Percentiles rank a stretch among this genome's conserved stretches.
Evolutionary conservation across 2,888 invertebrate genomes (phyloP).

Genomic region (Schrankia costaestrigalis): DNA sequence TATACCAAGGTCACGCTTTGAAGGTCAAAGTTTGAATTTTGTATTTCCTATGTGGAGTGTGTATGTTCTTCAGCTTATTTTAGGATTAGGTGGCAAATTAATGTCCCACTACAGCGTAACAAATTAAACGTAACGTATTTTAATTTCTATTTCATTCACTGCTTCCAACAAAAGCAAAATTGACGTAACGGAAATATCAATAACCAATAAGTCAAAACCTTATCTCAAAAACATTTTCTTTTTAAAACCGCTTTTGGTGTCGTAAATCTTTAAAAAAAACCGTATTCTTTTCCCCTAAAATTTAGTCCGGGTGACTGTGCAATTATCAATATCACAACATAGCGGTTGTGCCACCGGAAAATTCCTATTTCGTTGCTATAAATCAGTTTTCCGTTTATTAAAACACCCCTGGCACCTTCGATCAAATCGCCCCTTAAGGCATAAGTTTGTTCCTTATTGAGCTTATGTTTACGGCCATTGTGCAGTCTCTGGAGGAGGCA

Average conservation of each 20-base stretch:
- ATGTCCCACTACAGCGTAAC: no score
- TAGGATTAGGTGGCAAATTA: no score
- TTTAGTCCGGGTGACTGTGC: constrained; percentile 63
- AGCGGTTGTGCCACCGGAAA: constrained; percentile 49
- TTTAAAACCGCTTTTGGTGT: constrained; percentile 15
- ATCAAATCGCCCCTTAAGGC: constrained; percentile 40
- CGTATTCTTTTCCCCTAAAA: constrained; percentile 18
- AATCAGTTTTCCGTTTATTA: constrained; percentile 74
- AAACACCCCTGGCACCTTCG: constrained; percentile 57
- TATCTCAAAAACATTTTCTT: constrained; percentile 15
- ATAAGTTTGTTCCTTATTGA: constrained; percentile 13
- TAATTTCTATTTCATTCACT: no score
- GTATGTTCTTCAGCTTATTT: no score
- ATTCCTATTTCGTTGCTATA: constrained; percentile 61
- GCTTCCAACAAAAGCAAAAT: no score
- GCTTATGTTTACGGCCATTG: not conserved
- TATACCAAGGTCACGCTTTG: no score
- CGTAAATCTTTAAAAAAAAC: constrained; percentile 33
- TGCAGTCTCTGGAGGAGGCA: no score
- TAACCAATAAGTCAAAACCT: constrained; percentile 23
- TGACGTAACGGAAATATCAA: no score
- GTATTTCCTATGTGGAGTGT: no score
- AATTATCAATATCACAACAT: constrained; percentile 58
- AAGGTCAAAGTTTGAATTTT: no score
- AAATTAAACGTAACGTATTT: no score